Evolutionary conservation across 2,888 invertebrate genomes (phyloP).

Genomic region (Rhagium mordax): DNA sequence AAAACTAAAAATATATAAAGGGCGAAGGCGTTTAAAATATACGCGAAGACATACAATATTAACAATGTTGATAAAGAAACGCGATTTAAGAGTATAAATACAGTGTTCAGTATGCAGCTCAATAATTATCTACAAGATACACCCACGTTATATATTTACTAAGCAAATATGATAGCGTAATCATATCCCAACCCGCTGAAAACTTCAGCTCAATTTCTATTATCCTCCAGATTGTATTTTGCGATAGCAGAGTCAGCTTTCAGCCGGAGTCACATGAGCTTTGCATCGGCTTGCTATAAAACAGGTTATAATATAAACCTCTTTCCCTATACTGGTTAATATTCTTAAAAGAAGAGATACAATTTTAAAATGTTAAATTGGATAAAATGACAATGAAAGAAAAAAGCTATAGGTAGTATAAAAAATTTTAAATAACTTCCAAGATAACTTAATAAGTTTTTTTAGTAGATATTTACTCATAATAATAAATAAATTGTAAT

Average conservation of each 20-base stretch:
- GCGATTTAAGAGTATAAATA: neutral
- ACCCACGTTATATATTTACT: conserved; percentile 20
- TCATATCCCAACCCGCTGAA: conserved; percentile 13
- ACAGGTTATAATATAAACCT: neutral
- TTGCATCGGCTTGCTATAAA: neutral
- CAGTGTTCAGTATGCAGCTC: neutral
- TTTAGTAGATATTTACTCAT: too few species aligned
- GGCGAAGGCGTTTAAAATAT: too few species aligned
- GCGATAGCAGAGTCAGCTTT: conserved; percentile 19
- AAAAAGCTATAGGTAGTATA: too few species aligned
- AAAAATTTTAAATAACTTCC: too few species aligned
- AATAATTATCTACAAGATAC: conserved; percentile 14
- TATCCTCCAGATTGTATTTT: conserved; percentile 30
- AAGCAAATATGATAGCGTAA: conserved; percentile 22
- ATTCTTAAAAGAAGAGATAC: neutral
- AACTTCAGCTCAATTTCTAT: conserved; percentile 24
- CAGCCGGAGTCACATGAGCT: conserved; percentile 7
- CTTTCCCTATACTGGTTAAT: neutral
- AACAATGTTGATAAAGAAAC: neutral
- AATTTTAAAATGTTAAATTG: neutral
- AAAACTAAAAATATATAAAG: too few species aligned
- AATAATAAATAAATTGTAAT: too few species aligned
- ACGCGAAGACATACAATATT: neutral
- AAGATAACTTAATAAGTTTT: too few species aligned
- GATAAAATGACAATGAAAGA: neutral